Evolutionary conservation across 2,113 vertebrate genomes (phyloP), one percentile per base, ranked within the genome.

Genomic region (Dissostichus mawsoni): DNA sequence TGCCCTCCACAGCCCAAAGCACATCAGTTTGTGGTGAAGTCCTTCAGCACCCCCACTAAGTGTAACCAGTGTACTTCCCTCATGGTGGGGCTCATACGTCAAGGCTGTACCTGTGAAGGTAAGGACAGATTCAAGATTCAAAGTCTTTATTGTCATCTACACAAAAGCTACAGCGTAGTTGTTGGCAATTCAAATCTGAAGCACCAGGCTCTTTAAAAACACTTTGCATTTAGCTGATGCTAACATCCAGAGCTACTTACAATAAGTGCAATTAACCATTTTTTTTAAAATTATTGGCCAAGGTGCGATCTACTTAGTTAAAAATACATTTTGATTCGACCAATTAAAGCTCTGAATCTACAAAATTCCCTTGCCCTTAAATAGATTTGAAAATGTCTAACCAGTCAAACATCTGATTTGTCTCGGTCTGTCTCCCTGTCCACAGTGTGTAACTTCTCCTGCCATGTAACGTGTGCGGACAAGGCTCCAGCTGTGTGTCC

Each of bases 71-170:
- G 98, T 87, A 99, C 97, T 0, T 99, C 98, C 23, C 94, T 99
- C 82, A 98, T 99, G 98, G 96, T 99, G 50, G 98, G 98, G n/a
- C 96, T 99, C 78, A 97, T 98, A 77, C 96, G 98, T n/a, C 98
- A 99, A 82, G 98, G 98, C 80, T 99, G 98, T 80, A 96, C 95
- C 20, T 99, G 98, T 88, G 98, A 99, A 98, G 98, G 98, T 99
- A 90, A 95, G 95, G 48, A 48, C 44, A 52, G 1, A 36, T 36
- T 36, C 36, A 7, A 52, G 2, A 41, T 41, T 41, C 36, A 41
- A 41, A 41, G 36, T 41, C 36, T 41, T 36, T 36, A 36, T 36
- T 41, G 36, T 41, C 36, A 8, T 41, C 36, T 41, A 7, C 7
- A 41, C 29, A 29, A 29, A 29, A 29, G 29, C 29, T 29, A 29